These are phyloP conservation scores for Melanchra persicariae DNA, from an alignment of 2,888 invertebrate species.

Conservation along the genomic window DNA sequence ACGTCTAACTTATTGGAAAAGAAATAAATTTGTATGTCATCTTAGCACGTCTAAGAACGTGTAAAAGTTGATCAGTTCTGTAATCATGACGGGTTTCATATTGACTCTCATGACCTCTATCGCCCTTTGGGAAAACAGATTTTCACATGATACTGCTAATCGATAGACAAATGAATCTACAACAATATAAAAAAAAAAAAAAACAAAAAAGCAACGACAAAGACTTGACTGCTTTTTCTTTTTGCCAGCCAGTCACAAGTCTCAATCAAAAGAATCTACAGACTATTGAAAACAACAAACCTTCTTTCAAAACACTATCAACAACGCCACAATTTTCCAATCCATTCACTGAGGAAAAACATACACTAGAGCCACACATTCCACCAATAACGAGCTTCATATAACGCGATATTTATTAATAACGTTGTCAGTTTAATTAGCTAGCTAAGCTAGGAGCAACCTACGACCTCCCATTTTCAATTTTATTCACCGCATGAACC, in stretches of 20 bases:
- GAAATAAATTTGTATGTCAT: slow-evolving; percentile 17
- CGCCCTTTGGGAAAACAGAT: slow-evolving; percentile 32
- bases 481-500: slow-evolving; percentile 43
- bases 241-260: background rate
- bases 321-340: background rate
- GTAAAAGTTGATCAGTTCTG: slow-evolving; percentile 19
- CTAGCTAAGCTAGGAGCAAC: slow-evolving; percentile 36
- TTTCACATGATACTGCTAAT: slow-evolving; percentile 16
- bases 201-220: background rate
- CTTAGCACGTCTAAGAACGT: background rate
- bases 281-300: slow-evolving; percentile 2
- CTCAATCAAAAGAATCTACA: background rate
- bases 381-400: slow-evolving; percentile 31
- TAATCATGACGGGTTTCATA: slow-evolving; percentile 24
- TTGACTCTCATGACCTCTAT: slow-evolving; percentile 23
- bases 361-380: slow-evolving; percentile 8
- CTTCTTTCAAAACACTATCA: background rate
- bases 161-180: background rate
- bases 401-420: slow-evolving; percentile 49
- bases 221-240: background rate
- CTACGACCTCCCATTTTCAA: slow-evolving; percentile 56
- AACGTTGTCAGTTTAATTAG: slow-evolving; percentile 54
- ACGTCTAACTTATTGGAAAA: background rate
- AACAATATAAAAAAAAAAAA: background rate
- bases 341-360: slow-evolving; percentile 9